Evolutionary conservation across 1,140 invertebrate genomes (phyloP).

Genomic region (Hesperophylax magnus): DNA sequence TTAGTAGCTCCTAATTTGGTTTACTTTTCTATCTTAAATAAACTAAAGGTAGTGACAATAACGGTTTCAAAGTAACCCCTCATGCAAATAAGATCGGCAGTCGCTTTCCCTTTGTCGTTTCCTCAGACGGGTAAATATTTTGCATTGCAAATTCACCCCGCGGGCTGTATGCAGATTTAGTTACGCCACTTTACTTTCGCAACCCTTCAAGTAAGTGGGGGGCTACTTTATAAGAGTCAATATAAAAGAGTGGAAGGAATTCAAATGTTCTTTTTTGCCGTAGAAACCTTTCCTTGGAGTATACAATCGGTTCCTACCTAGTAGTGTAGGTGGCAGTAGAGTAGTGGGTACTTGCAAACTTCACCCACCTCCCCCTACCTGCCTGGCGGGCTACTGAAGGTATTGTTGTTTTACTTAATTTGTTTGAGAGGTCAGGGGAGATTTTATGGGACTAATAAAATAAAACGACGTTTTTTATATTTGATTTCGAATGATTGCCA

Average conservation of each 20-base stretch:
- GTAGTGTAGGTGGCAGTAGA: too few relatives aligned
- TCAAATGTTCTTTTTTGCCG: conserved; percentile 33
- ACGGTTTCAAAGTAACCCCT: conserved; percentile 17
- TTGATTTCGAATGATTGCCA: neutral
- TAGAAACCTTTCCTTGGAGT: too few relatives aligned
- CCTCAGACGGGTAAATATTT: conserved; percentile 38
- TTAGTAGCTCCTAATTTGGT: too few relatives aligned
- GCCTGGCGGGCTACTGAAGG: too few relatives aligned
- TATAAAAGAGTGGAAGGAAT: conserved; percentile 36
- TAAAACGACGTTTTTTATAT: neutral
- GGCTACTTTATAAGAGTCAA: conserved; percentile 34
- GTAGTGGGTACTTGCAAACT: too few relatives aligned
- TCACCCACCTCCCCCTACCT: too few relatives aligned
- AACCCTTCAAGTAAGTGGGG: conserved; percentile 32
- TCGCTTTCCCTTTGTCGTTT: conserved; percentile 34
- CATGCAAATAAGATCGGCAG: conserved; percentile 27
- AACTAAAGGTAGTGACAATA: conserved; percentile 21
- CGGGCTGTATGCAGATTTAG: conserved; percentile 34
- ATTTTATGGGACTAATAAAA: neutral
- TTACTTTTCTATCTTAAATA: neutral
- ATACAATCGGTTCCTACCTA: too few relatives aligned
- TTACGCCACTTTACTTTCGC: conserved; percentile 33
- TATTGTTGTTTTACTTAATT: conserved; percentile 6
- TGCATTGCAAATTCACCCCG: conserved; percentile 55
- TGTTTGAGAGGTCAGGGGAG: neutral